Evolutionary conservation across 2,888 invertebrate genomes (phyloP), one percentile per base, ranked within the genome.

Genomic region (Tinea pellionella): DNA sequence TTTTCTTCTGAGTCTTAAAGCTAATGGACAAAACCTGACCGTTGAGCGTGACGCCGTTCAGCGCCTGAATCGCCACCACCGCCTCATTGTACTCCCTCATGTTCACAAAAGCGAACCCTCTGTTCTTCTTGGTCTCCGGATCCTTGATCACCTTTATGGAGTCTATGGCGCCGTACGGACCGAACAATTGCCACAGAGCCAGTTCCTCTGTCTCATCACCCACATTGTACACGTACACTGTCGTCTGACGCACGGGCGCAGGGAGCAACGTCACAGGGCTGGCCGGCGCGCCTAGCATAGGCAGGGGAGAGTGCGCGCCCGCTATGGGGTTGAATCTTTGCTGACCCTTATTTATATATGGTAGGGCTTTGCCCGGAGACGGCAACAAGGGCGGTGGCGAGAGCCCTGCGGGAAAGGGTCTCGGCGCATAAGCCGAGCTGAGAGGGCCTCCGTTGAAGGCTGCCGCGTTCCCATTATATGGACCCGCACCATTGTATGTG

Each of bases 1-100:
- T 85, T 75, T 86, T 80, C 79, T 88, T 88, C 78, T 87, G 88
- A 64, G 88, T 88, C 80, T 88, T 88, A 85, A 88, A 88, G 80
- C 86, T 88, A 83, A 88, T 88, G 59, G 88, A 88, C 72, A 88
- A 78, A 75, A 88, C 88, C 79, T 88, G 88, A 67, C 88, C 88
- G 67, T 88, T 88, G 78, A 88, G 87, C 78, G 88, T 82, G 73
- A 86, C 87, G 65, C 88, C 88, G 64, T 88, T 88, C 71, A 88
- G 84, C 60, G 86, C 84, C 74, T 87, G 88, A 66, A 88, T 88
- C 67, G 88, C 88, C 83, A 87, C 80, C 29, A 88, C 84, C 16
- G 88, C 88, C 77, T 88, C 88, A 65, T 88, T 88, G 64, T 87
- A 88, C 74, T 88, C 88, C 67, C 88, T 77, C 88, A 88, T 88